Percentiles rank a stretch among this genome's conserved stretches.
Conservation (phyloP, 2,113 vertebrate genomes). For the Deroptyus accipitrinus region DNA sequence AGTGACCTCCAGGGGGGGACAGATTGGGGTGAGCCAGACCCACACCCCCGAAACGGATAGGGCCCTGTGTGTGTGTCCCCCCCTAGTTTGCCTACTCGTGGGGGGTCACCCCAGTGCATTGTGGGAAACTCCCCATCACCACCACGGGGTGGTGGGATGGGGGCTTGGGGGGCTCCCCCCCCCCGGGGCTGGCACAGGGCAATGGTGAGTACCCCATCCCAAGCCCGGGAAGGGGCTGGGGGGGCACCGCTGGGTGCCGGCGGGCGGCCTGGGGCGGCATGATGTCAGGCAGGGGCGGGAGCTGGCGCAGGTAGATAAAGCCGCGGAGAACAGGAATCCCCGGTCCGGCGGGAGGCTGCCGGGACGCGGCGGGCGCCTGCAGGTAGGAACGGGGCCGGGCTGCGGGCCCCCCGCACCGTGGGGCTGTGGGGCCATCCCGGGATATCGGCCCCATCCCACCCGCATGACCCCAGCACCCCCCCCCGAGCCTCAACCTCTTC, state of each 20-base stretch:
- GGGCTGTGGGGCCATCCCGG: not conserved
- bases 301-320: conserved; percentile 56
- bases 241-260: not conserved
- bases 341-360: conserved; percentile 29
- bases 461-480: fast-evolving
- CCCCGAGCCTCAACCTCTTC: fast-evolving
- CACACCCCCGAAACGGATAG: too few species aligned
- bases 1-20: fast-evolving
- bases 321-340: conserved; percentile 51
- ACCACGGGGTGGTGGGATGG: not conserved
- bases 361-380: not conserved
- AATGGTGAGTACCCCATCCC: fast-evolving
- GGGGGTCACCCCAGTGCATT: not conserved
- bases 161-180: not conserved
- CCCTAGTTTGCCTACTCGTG: fast-evolving
- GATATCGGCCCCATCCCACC: fast-evolving
- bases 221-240: too few species aligned
- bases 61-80: too few species aligned
- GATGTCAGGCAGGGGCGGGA: conserved; percentile 61
- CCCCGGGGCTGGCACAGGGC: fast-evolving
- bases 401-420: not conserved
- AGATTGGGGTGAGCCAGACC: fast-evolving
- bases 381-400: not conserved
- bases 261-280: not conserved
- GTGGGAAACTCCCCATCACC: conserved; percentile 46